Base-by-base conservation (phyloP, 2,888 invertebrate species). In the Dasypogon diadema region DNA sequence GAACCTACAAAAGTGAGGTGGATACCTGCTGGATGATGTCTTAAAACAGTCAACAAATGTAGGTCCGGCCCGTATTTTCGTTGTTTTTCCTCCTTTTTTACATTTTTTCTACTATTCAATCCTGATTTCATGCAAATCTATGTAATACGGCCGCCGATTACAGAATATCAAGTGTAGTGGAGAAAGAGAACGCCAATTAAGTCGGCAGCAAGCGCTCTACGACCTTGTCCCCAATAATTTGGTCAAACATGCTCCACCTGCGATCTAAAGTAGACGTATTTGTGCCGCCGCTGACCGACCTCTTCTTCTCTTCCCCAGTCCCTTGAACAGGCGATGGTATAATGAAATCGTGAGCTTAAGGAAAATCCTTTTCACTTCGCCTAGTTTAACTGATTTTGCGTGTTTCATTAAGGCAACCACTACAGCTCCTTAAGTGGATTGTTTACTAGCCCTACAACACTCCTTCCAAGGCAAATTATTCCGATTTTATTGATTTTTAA, bases 151-250 rank as follows among this genome's bases (percentile, higher is more conserved):
- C 30, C 70, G 34, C 30, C 70, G 54, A 70, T 70, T 54, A 54
- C 54, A n/a, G 30, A 70, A 70, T 54, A 51, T 70, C 51, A 70
- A 54, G 34, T 70, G 54, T 54, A 54, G n/a, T 30, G 26, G 54
- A 34, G 30, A 70, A 34, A 70, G 70, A 18, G 70, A 51, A 54
- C 54, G 70, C 54, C 54, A 70, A 54, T 70, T 51, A 70, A 54
- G 54, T 14, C 46, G 54, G n/a, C 12, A 54, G 51, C 10, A 54
- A 70, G 30, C 18, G 14, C 58, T 74, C 30, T 46, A 16, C 68
- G 78, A 76, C 78, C 78, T 78, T 78, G 78, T 73, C 76, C 78
- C 42, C 21, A 76, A 78, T 78, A 68, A 76, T 74, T 74, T 65
- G 77, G 73, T 60, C 77, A 77, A 75, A 74, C 68, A 68, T 75